Conservation (phyloP, 2,113 vertebrate species). For the Stegastes partitus region DNA sequence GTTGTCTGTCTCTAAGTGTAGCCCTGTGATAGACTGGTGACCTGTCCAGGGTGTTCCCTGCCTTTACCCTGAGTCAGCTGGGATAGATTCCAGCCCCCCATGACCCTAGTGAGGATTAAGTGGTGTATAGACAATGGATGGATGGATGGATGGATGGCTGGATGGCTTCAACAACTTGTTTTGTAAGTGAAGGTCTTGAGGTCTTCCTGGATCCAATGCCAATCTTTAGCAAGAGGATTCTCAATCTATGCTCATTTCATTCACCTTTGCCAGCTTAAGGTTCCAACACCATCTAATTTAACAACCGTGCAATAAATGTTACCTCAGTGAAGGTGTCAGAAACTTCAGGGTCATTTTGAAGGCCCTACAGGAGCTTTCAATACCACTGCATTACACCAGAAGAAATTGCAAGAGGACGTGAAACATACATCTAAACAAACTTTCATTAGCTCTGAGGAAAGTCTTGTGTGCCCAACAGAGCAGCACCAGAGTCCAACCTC, state of each 20-base stretch:
- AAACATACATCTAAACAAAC: not conserved
- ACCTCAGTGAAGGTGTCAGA: rapidly evolving
- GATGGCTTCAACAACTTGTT: no score
- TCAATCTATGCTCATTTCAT: not conserved
- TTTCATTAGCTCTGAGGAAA: not conserved
- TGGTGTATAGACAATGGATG: no score
- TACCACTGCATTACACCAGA: not conserved
- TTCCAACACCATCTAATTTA: no score
- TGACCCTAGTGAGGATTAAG: no score
- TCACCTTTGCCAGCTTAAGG: not conserved
- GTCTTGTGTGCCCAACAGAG: not conserved
- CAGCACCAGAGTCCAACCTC: slow-evolving; percentile 4
- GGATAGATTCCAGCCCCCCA: no score
- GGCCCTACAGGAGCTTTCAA: not conserved
- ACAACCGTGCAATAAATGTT: not conserved
- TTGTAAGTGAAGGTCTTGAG: not conserved
- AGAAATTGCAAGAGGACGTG: not conserved
- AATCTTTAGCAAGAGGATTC: not conserved
- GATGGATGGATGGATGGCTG: no score
- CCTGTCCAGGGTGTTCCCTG: no score
- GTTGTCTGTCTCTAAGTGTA: no score
- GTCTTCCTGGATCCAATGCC: not conserved
- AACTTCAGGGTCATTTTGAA: not conserved
- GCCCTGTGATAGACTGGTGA: no score
- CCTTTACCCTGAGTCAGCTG: no score